Conservation (phyloP, 2,888 invertebrate species). For the Polia nebulosa region DNA sequence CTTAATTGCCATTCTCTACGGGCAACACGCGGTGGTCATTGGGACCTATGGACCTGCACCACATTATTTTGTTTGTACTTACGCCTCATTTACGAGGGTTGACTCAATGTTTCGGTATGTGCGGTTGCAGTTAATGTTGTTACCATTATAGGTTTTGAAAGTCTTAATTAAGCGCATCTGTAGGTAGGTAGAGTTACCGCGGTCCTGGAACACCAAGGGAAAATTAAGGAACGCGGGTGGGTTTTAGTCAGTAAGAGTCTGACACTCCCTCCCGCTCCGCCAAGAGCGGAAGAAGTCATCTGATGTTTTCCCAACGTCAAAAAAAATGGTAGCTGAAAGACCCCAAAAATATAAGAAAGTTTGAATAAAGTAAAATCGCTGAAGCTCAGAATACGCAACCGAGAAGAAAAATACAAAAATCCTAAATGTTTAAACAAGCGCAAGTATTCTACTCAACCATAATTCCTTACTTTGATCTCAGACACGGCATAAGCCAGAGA, state of each 20-base stretch:
- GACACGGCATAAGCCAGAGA: slow-evolving; percentile 78
- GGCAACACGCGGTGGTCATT: slow-evolving; percentile 80
- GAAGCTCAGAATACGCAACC: background rate
- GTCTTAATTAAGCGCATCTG: slow-evolving; percentile 43
- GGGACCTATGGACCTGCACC: slow-evolving; percentile 81
- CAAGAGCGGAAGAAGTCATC: too few relatives aligned
- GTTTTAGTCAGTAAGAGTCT: too few relatives aligned
- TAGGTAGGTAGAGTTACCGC: too few relatives aligned
- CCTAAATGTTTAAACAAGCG: slow-evolving; percentile 54
- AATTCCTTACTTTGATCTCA: slow-evolving; percentile 72
- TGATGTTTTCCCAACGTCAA: too few relatives aligned
- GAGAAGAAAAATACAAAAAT: slow-evolving; percentile 39
- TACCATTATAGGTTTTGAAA: slow-evolving; percentile 49
- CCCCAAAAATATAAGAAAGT: background rate
- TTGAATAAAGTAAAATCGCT: background rate
- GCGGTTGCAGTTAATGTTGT: slow-evolving; percentile 69
- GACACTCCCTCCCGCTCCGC: too few relatives aligned
- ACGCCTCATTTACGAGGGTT: slow-evolving; percentile 84
- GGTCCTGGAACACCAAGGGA: too few relatives aligned
- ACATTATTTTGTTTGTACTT: slow-evolving; percentile 87
- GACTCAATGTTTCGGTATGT: slow-evolving; percentile 74
- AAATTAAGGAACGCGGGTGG: too few relatives aligned
- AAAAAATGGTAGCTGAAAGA: background rate
- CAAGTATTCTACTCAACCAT: slow-evolving; percentile 63
- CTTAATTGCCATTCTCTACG: slow-evolving; percentile 87